Evolutionary conservation across 2,797 vertebrate genomes (phyloP).

Genomic region (Spinus olivaceus): DNA sequence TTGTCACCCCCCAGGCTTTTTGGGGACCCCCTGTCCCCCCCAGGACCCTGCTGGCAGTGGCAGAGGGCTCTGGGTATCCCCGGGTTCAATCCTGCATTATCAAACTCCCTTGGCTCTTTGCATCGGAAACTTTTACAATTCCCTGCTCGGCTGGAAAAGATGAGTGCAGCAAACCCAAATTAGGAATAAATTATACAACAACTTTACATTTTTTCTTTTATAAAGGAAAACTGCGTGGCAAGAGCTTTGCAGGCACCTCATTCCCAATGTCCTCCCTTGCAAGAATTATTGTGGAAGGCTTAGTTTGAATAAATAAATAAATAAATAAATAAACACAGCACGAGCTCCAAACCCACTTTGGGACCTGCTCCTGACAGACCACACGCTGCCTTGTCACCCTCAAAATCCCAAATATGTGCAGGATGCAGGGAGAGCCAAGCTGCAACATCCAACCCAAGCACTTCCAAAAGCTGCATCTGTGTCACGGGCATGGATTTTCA

Average conservation of each 20-base stretch:
- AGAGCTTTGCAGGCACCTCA: constrained; percentile 26
- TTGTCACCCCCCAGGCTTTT: not conserved
- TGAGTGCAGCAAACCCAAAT: constrained; percentile 68
- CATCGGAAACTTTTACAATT: constrained; percentile 59
- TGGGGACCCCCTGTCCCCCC: not conserved
- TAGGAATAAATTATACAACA: constrained; percentile 70
- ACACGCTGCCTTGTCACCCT: not conserved
- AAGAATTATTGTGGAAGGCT: not conserved
- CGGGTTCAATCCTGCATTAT: not conserved
- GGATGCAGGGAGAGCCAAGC: not conserved
- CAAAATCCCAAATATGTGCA: not conserved
- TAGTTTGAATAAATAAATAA: not conserved
- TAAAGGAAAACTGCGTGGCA: constrained; percentile 47
- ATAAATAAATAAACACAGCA: not conserved
- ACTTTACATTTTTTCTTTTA: constrained; percentile 52
- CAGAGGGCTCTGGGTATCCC: not conserved
- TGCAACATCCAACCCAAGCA: not conserved
- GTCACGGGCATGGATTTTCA: not conserved
- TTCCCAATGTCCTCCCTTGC: not conserved
- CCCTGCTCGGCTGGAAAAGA: constrained; percentile 50
- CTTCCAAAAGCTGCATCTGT: not conserved
- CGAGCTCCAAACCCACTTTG: not conserved
- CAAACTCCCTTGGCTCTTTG: constrained; percentile 48
- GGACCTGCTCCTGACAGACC: not conserved
- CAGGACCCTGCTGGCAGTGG: accelerated